Base-by-base conservation (phyloP, 2,888 invertebrate species). In the Drosophila lutescens region DNA sequence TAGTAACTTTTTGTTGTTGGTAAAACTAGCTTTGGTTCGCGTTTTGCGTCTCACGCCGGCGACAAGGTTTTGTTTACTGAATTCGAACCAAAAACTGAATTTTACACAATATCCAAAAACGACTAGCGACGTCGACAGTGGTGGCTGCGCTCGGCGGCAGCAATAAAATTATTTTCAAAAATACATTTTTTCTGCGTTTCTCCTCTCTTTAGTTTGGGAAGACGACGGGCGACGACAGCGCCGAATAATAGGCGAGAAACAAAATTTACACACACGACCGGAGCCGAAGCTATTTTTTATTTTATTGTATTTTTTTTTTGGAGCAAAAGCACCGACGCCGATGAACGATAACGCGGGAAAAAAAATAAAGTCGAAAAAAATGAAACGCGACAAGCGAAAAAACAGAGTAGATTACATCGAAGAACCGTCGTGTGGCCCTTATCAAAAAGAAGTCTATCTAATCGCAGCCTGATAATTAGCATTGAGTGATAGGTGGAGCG, bases 31-130 rank as follows among this genome's bases (percentile, higher is more conserved):
- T 61, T 63, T 54, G 44, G 47, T 60, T 78, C 76, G 63, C 56
- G 60, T 75, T 74, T 79, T 69, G 76, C 78, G 79, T 87, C 89
- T 88, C 79, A 74, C 81, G 80, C 87, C 91, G 87, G 88, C 90
- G 86, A 90, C 89, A 89, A 90, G 88, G 88, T 89, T 91, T 90
- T 91, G 89, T 90, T 90, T 91, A 90, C 90, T 91, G 91, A 89
- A 83, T 80, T 86, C 76, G 74, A 89, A 89, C 72, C 74, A 78
- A 89, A 86, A 80, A 82, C 72, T 76, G 85, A 83, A 82, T 86
- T 86, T 79, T 74, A 80, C 75, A 79, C 70, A 80, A 81, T 86
- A 84, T 76, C 76, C 78, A 86, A 79, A 88, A 80, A 53, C 59
- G 71, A 70, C 12, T 17, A 57, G 38, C 58, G 59, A 49, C 32